Conservation (phyloP, 2,888 invertebrate species). For the Odontocolon sp. region DNA sequence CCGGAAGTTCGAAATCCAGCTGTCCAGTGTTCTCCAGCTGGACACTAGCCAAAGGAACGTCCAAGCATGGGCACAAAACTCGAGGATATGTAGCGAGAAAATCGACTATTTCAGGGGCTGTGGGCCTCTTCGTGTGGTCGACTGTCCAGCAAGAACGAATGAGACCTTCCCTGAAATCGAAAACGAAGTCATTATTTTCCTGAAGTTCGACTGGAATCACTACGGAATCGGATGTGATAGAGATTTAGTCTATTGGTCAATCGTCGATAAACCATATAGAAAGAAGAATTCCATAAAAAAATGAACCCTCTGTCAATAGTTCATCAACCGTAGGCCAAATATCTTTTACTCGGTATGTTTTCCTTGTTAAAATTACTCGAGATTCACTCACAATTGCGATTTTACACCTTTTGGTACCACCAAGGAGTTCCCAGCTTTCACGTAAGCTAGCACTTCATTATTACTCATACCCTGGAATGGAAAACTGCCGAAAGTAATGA, state of each 20-base stretch:
- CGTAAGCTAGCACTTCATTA: conserved; percentile 90
- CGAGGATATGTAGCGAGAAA: conserved; percentile 90
- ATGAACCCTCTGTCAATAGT: no score
- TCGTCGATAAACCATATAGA: no score
- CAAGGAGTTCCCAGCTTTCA: conserved; percentile 89
- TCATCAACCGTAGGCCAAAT: no score
- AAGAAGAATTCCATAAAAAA: no score
- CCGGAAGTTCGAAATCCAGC: conserved; percentile 82
- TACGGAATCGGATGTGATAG: no score
- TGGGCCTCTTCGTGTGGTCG: conserved; percentile 87
- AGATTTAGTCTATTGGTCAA: no score
- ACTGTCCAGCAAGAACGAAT: conserved; percentile 91
- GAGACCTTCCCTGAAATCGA: conserved; percentile 85
- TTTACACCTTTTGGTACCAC: conserved; percentile 89
- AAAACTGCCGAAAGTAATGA: conserved; percentile 94
- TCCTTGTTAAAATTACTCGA: neutral
- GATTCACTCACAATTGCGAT: conserved; percentile 88
- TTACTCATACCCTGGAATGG: conserved; percentile 95
- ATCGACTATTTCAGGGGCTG: conserved; percentile 90
- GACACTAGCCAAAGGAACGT: conserved; percentile 88
- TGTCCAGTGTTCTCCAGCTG: conserved; percentile 87
- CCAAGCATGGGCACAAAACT: conserved; percentile 89
- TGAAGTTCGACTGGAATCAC: no score
- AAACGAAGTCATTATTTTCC: neutral
- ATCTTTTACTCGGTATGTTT: neutral